phyloP scores from a whole-genome alignment of 1,140 invertebrate genomes.

The Aphelinus atriplicis region DNA sequence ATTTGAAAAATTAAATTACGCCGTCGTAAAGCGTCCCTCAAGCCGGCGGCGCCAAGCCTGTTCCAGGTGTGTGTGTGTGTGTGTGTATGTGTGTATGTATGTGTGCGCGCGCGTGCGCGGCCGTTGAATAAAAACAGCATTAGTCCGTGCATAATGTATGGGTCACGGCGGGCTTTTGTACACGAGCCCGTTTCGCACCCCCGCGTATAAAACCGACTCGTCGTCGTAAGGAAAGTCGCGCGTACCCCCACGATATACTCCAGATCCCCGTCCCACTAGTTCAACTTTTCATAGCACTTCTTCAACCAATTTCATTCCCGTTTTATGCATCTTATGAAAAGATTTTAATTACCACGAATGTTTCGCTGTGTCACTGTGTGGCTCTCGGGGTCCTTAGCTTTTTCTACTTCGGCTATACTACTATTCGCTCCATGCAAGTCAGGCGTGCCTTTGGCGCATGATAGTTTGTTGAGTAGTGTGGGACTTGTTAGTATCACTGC shows the following conservation, averaged over 20 bases:
- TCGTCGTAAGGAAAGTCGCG: conserved; percentile 21
- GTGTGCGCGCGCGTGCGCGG: not conserved
- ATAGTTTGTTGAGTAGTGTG: too few species aligned
- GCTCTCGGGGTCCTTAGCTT: too few species aligned
- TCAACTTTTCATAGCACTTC: conserved; percentile 31
- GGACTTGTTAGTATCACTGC: too few species aligned
- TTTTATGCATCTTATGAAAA: conserved; percentile 23
- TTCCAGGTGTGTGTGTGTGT: too few species aligned
- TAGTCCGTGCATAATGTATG: conserved; percentile 64
- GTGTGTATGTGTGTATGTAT: conserved; percentile 2
- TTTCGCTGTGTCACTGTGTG: too few species aligned
- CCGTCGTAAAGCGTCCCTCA: conserved; percentile 57
- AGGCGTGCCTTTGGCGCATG: too few species aligned
- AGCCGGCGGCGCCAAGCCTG: not conserved
- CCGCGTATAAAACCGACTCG: conserved; percentile 12
- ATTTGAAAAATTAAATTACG: conserved; percentile 66
- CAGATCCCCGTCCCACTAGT: too few species aligned
- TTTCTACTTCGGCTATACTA: too few species aligned
- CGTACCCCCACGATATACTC: too few species aligned
- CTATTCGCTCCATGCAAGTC: too few species aligned
- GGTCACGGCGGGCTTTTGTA: conserved; percentile 45
- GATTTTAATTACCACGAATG: conserved; percentile 33
- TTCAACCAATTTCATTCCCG: conserved; percentile 41
- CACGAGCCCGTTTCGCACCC: conserved; percentile 11
- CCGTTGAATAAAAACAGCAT: conserved; percentile 64